A percentile compares a stretch with the other conserved stretches of the same genome.
These are phyloP conservation scores for Halcyon leucocephala DNA, from an alignment of 2,797 vertebrate genomes.

Conservation along the genomic window DNA sequence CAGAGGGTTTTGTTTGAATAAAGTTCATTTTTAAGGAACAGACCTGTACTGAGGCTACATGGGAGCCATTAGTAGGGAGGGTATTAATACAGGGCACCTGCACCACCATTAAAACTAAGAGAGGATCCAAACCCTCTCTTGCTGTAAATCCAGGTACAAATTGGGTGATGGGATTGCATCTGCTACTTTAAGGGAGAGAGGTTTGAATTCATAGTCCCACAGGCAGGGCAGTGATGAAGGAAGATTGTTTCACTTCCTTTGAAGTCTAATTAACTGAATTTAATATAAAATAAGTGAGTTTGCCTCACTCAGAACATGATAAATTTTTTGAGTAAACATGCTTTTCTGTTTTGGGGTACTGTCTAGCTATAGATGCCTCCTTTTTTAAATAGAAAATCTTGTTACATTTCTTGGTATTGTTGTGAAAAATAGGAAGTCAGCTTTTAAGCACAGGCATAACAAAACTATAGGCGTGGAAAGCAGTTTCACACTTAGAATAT, in stretches of 20 bases:
- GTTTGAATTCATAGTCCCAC: not conserved
- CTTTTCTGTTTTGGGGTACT: not conserved
- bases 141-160: not conserved
- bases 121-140: not conserved
- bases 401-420: not conserved
- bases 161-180: not conserved
- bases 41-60: not conserved
- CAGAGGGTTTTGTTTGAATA: not conserved
- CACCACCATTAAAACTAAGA: not conserved
- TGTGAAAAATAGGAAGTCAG: constrained; percentile 9
- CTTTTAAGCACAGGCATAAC: not conserved
- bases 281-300: not conserved
- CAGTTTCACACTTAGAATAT: not conserved
- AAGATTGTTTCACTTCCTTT: not conserved
- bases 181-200: not conserved
- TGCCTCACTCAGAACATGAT: not conserved
- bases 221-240: not conserved
- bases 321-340: not conserved
- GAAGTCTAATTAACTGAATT: constrained; percentile 2
- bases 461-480: constrained; percentile 5
- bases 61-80: not conserved
- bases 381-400: not conserved
- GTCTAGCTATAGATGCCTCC: not conserved
- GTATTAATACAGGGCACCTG: not conserved
- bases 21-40: not conserved